A percentile compares a stretch with the other conserved stretches of the same genome.
Conservation (phyloP, 2,888 invertebrate species). For the Spicauda simplicius region DNA sequence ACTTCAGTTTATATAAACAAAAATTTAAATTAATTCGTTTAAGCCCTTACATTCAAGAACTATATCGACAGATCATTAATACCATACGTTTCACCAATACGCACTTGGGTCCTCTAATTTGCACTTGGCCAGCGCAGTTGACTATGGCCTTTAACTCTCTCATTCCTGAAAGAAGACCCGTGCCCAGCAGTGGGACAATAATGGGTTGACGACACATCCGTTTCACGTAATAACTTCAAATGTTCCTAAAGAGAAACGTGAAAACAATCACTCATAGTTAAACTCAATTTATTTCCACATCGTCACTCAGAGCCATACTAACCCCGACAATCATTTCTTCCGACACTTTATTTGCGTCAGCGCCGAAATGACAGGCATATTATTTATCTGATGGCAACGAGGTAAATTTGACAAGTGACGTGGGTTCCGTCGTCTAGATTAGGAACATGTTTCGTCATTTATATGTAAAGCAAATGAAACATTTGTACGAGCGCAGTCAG, state of each 20-base stretch:
- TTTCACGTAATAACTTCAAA: not conserved
- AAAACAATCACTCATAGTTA: not conserved
- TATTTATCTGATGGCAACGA: slow-evolving; percentile 29
- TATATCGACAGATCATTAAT: too few relatives aligned
- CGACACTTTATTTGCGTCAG: slow-evolving; percentile 25
- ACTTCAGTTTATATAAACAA: too few relatives aligned
- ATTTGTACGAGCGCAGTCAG: slow-evolving; percentile 15
- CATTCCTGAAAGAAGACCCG: too few relatives aligned
- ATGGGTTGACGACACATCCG: too few relatives aligned
- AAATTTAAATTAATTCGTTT: too few relatives aligned
- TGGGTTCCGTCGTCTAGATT: slow-evolving; percentile 28
- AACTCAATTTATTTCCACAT: slow-evolving; percentile 1
- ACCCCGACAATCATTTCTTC: slow-evolving; percentile 17
- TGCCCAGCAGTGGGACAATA: too few relatives aligned
- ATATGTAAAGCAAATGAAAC: slow-evolving; percentile 15
- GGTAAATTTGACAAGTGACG: slow-evolving; percentile 40
- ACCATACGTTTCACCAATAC: too few relatives aligned
- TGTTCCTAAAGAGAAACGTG: not conserved
- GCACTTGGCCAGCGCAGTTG: too few relatives aligned
- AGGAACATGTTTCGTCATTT: slow-evolving; percentile 7
- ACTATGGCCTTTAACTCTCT: too few relatives aligned
- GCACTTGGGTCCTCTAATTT: too few relatives aligned
- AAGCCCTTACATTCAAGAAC: too few relatives aligned
- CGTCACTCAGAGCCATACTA: not conserved
- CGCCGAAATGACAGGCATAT: slow-evolving; percentile 21